A percentile compares a stretch with the other conserved stretches of the same genome.
These are phyloP conservation scores for Sinella curviseta DNA, from an alignment of 1,140 invertebrate species.

Conservation along the genomic window DNA sequence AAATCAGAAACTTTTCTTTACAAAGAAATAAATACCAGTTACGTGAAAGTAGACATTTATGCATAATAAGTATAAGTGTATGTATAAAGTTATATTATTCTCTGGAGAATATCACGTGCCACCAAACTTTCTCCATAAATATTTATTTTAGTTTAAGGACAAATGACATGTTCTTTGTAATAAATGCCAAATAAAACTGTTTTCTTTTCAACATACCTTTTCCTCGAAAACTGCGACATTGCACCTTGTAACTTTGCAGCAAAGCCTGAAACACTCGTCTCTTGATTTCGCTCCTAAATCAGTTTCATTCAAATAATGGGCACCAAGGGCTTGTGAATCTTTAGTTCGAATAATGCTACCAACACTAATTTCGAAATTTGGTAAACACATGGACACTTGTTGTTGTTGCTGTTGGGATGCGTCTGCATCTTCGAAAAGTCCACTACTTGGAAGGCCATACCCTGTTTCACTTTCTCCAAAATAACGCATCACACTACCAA, in stretches of 20 bases:
- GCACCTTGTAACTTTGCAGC: conserved; percentile 80
- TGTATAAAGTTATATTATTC: no score
- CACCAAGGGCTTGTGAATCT: conserved; percentile 81
- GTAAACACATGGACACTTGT: conserved; percentile 54
- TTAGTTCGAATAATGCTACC: conserved; percentile 88
- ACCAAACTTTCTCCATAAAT: no score
- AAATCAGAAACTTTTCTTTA: no score
- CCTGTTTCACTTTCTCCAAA: conserved; percentile 23
- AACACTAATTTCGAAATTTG: conserved; percentile 79
- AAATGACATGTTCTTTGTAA: no score
- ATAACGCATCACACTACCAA: conserved; percentile 9
- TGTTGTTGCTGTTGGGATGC: not conserved
- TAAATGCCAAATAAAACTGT: no score
- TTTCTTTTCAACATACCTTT: conserved; percentile 66
- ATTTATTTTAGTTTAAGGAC: no score
- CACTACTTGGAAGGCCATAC: conserved; percentile 16
- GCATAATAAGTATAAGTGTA: no score
- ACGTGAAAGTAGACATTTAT: no score
- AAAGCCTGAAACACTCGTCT: conserved; percentile 78
- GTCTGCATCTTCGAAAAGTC: not conserved
- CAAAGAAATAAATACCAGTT: no score
- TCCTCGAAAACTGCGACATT: conserved; percentile 91
- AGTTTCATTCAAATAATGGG: conserved; percentile 81
- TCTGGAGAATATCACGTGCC: no score
- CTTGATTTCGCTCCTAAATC: conserved; percentile 67